Base-by-base conservation (phyloP, 23 tunicate genomes). In the Styela plicata region DNA sequence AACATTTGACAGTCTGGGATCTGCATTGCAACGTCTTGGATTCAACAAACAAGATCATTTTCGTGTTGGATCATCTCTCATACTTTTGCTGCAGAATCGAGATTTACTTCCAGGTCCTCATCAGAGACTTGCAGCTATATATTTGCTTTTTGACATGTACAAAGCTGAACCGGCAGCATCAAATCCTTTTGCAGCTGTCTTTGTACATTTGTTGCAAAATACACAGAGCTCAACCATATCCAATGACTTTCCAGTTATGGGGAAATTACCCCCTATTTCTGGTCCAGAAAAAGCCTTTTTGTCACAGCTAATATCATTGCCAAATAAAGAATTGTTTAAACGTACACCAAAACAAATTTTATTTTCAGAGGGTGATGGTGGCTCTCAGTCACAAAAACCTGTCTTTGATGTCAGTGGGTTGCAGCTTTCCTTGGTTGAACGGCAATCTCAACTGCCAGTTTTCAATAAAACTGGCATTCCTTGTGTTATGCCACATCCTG, bases 21-120 rank as follows among this genome's bases (percentile, higher is more conserved):
- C 91, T 7, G 91, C 91, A 5, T 75, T 91, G 27, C 97, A 91
- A 74, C 83, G 74, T 71, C 76, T 89, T n/a, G 97, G 97, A 33
- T 91, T 91, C 68, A 91, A 66, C 68, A 91, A 91, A 64, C 97
- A 87, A 85, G 98, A 93, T 64, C 89, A 93, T 78, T 93, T 88
- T 63, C 74, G 89, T 27, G 89, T 93, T 75, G 98, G 93, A 13
- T 79, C 89, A 26, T 74, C 98, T 62, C 57, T 93, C 19, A 93
- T 93, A 37, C 73, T 93, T 33, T 73, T 93, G 31, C 89, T 93
- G 13, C 98, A 93, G 34, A 88, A 88, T 52, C 80, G 74, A 62
- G 98, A 93, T 36, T 80, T 87, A 23, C 86, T 88, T 32, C 87
- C 98, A 29, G 93, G 89, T 18, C 85, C 85, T 20, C 93, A 93